phyloP scores from a whole-genome alignment of 1,140 invertebrate genomes.

The Sycobia sp. region DNA sequence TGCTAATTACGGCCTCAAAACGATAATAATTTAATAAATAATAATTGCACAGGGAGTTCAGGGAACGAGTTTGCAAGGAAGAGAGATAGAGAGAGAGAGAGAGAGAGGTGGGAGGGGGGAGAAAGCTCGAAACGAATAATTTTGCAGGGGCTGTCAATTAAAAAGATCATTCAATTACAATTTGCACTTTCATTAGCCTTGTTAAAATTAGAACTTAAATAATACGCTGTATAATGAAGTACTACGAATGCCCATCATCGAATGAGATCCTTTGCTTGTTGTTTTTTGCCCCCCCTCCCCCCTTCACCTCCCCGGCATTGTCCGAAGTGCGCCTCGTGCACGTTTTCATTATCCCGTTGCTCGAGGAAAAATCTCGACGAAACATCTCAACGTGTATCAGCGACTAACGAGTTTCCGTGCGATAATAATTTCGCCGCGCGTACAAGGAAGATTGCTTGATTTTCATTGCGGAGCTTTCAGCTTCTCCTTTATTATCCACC shows the following conservation, averaged over 20 bases:
- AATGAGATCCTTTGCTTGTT: too few relatives aligned
- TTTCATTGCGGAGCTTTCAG: too few relatives aligned
- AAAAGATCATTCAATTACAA: slow-evolving; percentile 24
- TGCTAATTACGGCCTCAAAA: slow-evolving; percentile 29
- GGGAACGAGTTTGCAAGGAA: too few relatives aligned
- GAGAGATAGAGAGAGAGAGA: too few relatives aligned
- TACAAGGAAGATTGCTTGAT: too few relatives aligned
- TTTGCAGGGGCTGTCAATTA: slow-evolving; percentile 22
- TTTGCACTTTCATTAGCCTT: slow-evolving; percentile 20
- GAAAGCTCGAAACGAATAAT: slow-evolving; percentile 6
- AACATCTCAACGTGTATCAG: neutral
- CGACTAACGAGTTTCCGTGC: slow-evolving; percentile 11
- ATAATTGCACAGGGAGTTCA: neutral
- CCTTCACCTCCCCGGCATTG: too few relatives aligned
- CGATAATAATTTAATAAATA: slow-evolving; percentile 30
- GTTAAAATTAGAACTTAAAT: slow-evolving; percentile 29
- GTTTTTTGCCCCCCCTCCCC: too few relatives aligned
- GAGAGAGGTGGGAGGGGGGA: too few relatives aligned
- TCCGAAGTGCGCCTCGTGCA: neutral
- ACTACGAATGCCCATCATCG: neutral
- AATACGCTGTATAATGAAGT: slow-evolving; percentile 21
- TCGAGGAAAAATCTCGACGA: too few relatives aligned
- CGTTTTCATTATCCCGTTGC: neutral
- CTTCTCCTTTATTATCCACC: too few relatives aligned
- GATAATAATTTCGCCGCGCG: too few relatives aligned